Evolutionary conservation across 2,113 vertebrate genomes (phyloP).

Genomic region (Hymenochirus boettgeri): DNA sequence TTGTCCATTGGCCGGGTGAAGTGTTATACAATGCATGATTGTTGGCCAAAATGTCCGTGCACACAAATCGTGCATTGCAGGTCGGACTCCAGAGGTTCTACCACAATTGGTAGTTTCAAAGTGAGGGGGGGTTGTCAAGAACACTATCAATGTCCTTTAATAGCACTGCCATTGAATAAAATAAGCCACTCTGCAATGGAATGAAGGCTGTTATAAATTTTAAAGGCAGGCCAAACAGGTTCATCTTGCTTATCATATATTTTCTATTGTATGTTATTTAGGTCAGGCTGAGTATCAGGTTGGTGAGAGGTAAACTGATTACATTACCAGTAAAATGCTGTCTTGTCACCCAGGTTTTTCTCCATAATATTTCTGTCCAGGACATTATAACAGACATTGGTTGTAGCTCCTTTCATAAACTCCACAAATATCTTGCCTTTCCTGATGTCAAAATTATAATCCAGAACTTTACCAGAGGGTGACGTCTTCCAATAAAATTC

Average conservation of each 20-base stretch:
- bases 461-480: constrained; percentile 58
- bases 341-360: constrained; percentile 61
- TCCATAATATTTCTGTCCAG: constrained; percentile 68
- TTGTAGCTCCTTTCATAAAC: constrained; percentile 73
- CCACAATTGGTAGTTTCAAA: no score
- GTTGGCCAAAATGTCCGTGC: no score
- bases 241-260: neutral
- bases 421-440: constrained; percentile 64
- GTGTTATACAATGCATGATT: no score
- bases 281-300: neutral
- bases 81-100: no score
- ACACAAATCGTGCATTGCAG: no score
- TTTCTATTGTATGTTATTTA: no score
- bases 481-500: constrained; percentile 71
- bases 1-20: no score
- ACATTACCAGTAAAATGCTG: constrained; percentile 73
- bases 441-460: constrained; percentile 70
- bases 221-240: neutral
- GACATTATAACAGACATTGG: constrained; percentile 75
- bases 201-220: no score
- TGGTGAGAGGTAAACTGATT: neutral
- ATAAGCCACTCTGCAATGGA: no score
- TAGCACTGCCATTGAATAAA: no score
- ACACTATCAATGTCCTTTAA: no score
- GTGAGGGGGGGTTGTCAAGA: no score